phyloP scores from a whole-genome alignment of 1,140 invertebrate genomes.

The Eriosoma lanigerum region DNA sequence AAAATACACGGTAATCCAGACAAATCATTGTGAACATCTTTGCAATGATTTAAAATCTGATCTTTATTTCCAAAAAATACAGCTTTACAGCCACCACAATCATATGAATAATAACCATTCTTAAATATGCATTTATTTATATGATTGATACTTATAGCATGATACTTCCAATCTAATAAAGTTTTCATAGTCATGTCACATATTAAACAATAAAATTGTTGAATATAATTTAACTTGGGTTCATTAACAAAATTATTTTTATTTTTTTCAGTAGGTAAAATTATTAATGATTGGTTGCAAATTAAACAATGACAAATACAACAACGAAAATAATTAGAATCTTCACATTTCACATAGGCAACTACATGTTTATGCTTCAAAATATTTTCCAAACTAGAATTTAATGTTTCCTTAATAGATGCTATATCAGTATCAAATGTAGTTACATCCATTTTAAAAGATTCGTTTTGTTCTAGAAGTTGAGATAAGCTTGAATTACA shows the following conservation, averaged over 20 bases:
- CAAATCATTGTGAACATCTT: conserved; percentile 21
- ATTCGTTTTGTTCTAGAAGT: neutral
- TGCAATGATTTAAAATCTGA: conserved; percentile 28
- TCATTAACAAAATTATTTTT: neutral
- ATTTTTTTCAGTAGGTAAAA: neutral
- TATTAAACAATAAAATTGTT: conserved; percentile 12
- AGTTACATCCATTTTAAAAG: neutral
- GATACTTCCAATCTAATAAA: conserved; percentile 8
- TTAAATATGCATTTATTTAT: conserved; percentile 1
- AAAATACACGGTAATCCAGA: conserved; percentile 25
- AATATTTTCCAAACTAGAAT: neutral
- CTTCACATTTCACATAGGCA: neutral
- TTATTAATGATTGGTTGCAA: neutral
- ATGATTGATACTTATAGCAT: neutral
- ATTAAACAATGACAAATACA: neutral
- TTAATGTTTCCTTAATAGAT: neutral
- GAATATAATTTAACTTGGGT: neutral
- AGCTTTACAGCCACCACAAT: conserved; percentile 41
- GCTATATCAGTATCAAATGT: neutral
- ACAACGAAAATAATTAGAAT: neutral
- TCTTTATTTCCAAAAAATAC: conserved; percentile 37
- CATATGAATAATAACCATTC: conserved; percentile 34
- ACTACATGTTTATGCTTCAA: neutral
- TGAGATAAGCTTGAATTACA: neutral
- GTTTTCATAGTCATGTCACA: neutral